A percentile compares a stretch with the other conserved stretches of the same genome.
These are phyloP conservation scores for Toxotes chatareus DNA, from an alignment of 2,113 vertebrate genomes.

Conservation along the genomic window DNA sequence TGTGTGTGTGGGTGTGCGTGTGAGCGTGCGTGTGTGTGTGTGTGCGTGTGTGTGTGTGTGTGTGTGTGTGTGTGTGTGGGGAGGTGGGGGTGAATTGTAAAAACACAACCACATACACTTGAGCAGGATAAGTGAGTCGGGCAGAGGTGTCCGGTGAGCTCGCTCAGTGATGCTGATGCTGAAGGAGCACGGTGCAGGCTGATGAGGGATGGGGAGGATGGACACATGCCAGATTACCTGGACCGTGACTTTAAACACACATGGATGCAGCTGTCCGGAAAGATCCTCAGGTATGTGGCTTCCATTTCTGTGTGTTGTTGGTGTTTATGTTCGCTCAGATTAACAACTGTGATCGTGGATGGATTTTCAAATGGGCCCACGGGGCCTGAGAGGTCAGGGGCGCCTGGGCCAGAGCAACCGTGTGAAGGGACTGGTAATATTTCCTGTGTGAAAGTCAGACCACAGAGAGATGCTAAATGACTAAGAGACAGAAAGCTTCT, in stretches of 20 bases:
- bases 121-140: neutral
- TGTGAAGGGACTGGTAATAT: neutral
- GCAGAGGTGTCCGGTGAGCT: constrained; percentile 16
- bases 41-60: constrained; percentile 45
- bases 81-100: constrained; percentile 24
- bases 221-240: neutral
- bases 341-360: neutral
- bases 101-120: constrained; percentile 19
- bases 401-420: neutral
- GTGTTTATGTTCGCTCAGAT: neutral
- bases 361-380: too few species aligned
- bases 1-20: constrained; percentile 5
- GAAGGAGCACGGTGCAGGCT: constrained; percentile 29
- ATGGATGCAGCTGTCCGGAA: constrained; percentile 56
- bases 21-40: constrained; percentile 43
- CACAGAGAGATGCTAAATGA: neutral
- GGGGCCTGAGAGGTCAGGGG: neutral
- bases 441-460: neutral
- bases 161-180: constrained; percentile 29
- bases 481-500: too few species aligned
- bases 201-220: constrained; percentile 15
- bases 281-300: constrained; percentile 66
- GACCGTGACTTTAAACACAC: constrained; percentile 22
- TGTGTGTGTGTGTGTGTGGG: constrained; percentile 6
- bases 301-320: neutral